Conservation (phyloP, 2,113 vertebrate genomes). For the Clarias batrachus region DNA sequence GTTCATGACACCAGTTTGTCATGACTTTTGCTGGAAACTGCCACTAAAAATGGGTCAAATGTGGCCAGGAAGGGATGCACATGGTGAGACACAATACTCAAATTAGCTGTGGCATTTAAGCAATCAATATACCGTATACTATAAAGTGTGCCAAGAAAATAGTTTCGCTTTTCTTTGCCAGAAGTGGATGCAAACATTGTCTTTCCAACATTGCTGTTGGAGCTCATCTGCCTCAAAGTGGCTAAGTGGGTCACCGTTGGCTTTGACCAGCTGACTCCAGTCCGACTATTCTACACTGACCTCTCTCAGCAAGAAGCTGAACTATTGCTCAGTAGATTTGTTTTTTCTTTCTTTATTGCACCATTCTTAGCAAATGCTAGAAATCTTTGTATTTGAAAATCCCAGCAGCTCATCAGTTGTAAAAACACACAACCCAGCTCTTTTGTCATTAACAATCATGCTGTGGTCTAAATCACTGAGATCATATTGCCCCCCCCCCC, state of each 20-base stretch:
- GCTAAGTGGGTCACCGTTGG: background rate
- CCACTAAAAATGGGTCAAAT: background rate
- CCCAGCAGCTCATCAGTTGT: background rate
- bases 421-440: background rate
- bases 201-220: background rate
- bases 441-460: background rate
- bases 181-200: background rate
- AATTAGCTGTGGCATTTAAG: background rate
- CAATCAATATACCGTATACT: too few species aligned
- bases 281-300: background rate
- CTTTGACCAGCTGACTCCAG: background rate
- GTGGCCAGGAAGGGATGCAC: background rate
- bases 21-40: background rate
- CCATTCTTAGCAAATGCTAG: too few species aligned
- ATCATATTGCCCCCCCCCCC: background rate
- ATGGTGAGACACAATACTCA: background rate
- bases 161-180: background rate
- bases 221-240: background rate
- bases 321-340: background rate
- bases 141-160: background rate
- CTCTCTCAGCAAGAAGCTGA: background rate
- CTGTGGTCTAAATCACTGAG: background rate
- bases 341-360: background rate
- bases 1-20: background rate
- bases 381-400: background rate